Evolutionary conservation across 2,797 vertebrate genomes (phyloP), one percentile per base, ranked within the genome.

Genomic region (Trichosurus vulpecula): DNA sequence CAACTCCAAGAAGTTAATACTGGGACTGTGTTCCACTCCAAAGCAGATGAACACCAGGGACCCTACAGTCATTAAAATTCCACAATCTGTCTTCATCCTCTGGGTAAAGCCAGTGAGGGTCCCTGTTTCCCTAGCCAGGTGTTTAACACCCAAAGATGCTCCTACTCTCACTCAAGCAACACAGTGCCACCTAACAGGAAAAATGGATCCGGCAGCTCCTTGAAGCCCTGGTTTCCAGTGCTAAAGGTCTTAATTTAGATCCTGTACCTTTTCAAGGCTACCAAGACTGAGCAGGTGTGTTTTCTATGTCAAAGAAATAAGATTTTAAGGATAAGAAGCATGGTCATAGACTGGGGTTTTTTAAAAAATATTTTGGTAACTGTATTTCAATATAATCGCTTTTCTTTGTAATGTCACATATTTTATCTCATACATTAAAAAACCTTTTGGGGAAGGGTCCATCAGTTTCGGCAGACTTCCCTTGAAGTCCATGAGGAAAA

Each of bases 81-180:
- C 1, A 19, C 97, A 98, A 98, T 98, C 98, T 98, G 98, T 97
- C 97, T 97, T 95, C 95, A 92, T 96, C 97, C 98, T 98, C 96
- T 95, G 94, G 97, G 98, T 91, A 97, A 98, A 97, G 95, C 91
- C 96, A 94, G 55, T 55, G 96, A 96, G 94, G 93, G 57, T 47
- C 91, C 95, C 96, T 51, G 74, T 30, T 92, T 97, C 96, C 97
- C 96, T 93, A 81, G 95, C 97, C 97, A 98, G 97, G 97, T 98
- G 98, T 96, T 97, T 92, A 97, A 95, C 97, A 95, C 98, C 96
- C 97, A 95, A 31, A 29, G 95, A 96, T 90, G 96, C 90, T 54
- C 96, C 41, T 96, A 97, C 96, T 97, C 96, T 97, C 58, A 95
- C 93, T 90, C 89, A 74, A 97, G 95, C 66, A 92, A 92, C 95